phyloP scores from a whole-genome alignment of 2,113 vertebrate genomes.

The Caranx melampygus region DNA sequence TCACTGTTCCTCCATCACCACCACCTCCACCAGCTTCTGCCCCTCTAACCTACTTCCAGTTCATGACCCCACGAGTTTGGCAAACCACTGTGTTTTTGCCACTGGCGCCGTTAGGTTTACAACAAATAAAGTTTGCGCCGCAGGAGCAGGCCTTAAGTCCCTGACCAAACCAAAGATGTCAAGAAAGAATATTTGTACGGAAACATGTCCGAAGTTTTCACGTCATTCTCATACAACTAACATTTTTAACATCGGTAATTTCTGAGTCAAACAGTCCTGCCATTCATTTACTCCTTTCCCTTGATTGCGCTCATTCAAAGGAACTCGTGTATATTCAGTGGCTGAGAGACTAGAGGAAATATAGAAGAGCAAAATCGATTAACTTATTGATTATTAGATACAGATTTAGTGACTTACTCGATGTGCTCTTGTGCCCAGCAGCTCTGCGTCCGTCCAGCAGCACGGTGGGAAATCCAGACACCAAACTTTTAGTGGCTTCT shows the following conservation, averaged over 20 bases:
- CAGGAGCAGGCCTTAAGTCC: neutral
- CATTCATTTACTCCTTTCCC: neutral
- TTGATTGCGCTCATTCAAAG: too few relatives aligned
- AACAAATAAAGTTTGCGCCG: neutral
- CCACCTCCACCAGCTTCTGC: neutral
- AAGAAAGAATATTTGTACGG: neutral
- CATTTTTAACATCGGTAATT: neutral
- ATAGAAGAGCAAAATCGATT: neutral
- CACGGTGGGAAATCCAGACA: neutral
- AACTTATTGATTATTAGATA: neutral
- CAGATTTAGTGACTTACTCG: conserved; percentile 50
- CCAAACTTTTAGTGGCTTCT: neutral
- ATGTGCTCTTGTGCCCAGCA: conserved; percentile 41
- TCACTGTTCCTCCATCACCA: neutral
- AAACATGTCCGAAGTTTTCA: too few relatives aligned
- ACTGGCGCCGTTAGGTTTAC: neutral
- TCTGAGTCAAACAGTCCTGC: neutral
- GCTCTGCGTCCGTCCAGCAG: conserved; percentile 20
- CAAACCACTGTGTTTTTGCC: conserved; percentile 18
- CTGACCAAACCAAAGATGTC: neutral
- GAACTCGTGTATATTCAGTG: neutral
- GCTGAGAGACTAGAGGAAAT: neutral
- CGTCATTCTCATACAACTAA: too few relatives aligned
- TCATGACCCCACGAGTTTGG: conserved; percentile 49
- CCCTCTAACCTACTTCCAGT: conserved; percentile 45